Conservation (phyloP, 1,140 invertebrate species). For the Trichonephila clavipes region DNA sequence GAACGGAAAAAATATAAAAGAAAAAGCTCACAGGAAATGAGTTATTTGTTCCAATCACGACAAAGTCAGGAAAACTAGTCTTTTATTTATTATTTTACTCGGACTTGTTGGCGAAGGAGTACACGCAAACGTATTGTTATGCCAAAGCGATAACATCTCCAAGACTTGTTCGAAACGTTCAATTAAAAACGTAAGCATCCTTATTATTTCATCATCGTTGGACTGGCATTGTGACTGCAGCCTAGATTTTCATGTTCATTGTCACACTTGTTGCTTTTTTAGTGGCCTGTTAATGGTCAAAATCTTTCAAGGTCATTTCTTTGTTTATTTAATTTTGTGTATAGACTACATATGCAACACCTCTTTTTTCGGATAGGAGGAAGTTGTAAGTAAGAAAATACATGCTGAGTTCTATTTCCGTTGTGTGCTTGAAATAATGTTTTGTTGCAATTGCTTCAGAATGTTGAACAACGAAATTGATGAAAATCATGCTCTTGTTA, state of each 20-base stretch:
- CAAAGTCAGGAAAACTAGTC: constrained; percentile 73
- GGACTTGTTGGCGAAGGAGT: constrained; percentile 28
- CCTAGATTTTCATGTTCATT: constrained; percentile 74
- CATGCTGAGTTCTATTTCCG: background rate
- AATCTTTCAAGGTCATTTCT: constrained; percentile 37
- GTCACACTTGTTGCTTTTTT: constrained; percentile 68
- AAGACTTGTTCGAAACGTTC: constrained; percentile 63
- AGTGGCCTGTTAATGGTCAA: constrained; percentile 33
- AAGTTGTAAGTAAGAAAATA: background rate
- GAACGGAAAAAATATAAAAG: background rate
- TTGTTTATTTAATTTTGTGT: constrained; percentile 5
- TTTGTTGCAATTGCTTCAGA: too few relatives aligned
- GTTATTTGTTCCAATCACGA: constrained; percentile 75
- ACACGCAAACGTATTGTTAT: constrained; percentile 73
- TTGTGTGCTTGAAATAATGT: background rate
- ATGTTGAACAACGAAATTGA: too few relatives aligned
- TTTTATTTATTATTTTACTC: constrained; percentile 23
- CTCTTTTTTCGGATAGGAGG: background rate
- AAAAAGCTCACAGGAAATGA: constrained; percentile 73
- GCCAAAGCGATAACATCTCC: constrained; percentile 66
- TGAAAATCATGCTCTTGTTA: too few relatives aligned
- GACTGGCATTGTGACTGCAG: constrained; percentile 46
- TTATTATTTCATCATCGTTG: constrained; percentile 72
- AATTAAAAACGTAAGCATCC: constrained; percentile 76
- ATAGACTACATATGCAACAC: constrained; percentile 23